These are phyloP conservation scores for Notarius quadriscutis DNA, from an alignment of 2,113 vertebrate genomes.

Conservation along the genomic window DNA sequence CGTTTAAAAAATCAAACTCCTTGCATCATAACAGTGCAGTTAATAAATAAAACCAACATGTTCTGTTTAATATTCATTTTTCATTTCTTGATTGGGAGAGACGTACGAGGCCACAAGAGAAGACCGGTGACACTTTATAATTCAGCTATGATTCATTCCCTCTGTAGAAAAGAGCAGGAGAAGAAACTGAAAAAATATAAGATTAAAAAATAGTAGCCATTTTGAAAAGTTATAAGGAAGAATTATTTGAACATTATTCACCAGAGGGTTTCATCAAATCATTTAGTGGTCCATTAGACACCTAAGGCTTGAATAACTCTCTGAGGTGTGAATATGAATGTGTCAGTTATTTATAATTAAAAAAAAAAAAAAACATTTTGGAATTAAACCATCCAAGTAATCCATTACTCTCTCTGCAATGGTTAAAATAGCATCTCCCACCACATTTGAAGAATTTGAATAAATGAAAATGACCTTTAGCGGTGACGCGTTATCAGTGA, in stretches of 20 bases:
- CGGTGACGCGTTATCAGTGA: constrained; percentile 41
- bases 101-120: not conserved
- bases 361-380: not conserved
- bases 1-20: not conserved
- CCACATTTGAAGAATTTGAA: constrained; percentile 31
- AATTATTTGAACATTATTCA: not conserved
- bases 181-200: not conserved
- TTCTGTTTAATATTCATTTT: not conserved
- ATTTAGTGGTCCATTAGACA: constrained; percentile 17
- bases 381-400: constrained; percentile 2
- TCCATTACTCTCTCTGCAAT: not conserved
- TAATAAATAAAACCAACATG: not conserved
- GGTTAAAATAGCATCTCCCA: not conserved
- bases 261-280: not conserved
- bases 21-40: not conserved
- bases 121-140: not conserved
- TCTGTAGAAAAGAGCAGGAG: not conserved
- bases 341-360: constrained; percentile 6
- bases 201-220: not conserved
- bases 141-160: not conserved
- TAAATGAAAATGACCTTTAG: constrained; percentile 44
- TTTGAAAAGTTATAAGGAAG: not conserved
- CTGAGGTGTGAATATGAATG: not conserved
- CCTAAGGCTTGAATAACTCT: not conserved
- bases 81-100: not conserved